Evolutionary conservation across 2,113 vertebrate species (phyloP).

Genomic region (Seriola rivoliana): DNA sequence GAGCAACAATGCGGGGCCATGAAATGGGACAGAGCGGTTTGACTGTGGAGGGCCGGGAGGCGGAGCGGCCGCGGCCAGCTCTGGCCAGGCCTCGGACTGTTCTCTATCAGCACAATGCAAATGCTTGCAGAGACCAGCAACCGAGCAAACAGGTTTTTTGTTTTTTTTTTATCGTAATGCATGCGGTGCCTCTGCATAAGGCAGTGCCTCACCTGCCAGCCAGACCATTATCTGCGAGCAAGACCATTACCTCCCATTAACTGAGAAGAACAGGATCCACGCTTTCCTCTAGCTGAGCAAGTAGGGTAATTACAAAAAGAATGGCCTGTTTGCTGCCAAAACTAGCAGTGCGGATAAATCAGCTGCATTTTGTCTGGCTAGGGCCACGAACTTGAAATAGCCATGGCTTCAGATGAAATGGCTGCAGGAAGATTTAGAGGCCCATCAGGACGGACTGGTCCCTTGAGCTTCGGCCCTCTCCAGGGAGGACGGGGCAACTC

Average conservation of each 20-base stretch:
- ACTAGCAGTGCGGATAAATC: conserved; percentile 72
- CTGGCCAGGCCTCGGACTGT: conserved; percentile 57
- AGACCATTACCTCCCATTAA: conserved; percentile 83
- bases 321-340: conserved; percentile 65
- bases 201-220: conserved; percentile 53
- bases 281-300: conserved; percentile 61
- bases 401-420: conserved; percentile 58
- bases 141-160: conserved; percentile 44
- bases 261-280: conserved; percentile 62
- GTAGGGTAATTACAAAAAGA: conserved; percentile 77
- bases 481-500: conserved; percentile 26
- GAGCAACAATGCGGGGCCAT: conserved; percentile 47
- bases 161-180: conserved; percentile 59
- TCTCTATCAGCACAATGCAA: conserved; percentile 65
- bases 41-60: conserved; percentile 31
- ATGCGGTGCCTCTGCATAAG: conserved; percentile 57
- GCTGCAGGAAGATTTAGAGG: conserved; percentile 71
- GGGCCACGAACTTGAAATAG: conserved; percentile 47
- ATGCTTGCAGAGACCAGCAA: conserved; percentile 55
- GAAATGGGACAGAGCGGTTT: conserved; percentile 52
- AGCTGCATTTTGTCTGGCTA: conserved; percentile 58
- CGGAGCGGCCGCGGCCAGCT: conserved; percentile 24
- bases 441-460: conserved; percentile 48
- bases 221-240: conserved; percentile 73
- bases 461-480: conserved; percentile 41